A percentile compares a stretch with the other conserved stretches of the same genome.
These are phyloP conservation scores for Penelope pileata DNA, from an alignment of 2,113 vertebrate genomes.

Conservation along the genomic window DNA sequence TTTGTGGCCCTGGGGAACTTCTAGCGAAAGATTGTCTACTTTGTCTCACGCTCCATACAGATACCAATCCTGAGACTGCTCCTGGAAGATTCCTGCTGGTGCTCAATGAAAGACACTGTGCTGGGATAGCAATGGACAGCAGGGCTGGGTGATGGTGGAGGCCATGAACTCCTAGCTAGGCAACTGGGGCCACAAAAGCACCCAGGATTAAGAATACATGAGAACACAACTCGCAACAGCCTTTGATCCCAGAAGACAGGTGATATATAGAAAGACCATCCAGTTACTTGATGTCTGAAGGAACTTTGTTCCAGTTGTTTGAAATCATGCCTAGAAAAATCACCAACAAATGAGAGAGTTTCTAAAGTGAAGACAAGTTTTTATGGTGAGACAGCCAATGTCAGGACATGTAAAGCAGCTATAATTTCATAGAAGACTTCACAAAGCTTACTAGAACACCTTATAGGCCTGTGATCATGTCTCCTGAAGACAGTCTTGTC, in stretches of 20 bases:
- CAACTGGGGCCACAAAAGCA: background rate
- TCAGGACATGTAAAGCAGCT: background rate
- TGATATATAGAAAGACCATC: background rate
- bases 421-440: background rate
- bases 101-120: background rate
- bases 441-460: background rate
- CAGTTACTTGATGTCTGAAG: background rate
- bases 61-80: background rate
- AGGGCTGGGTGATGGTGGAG: background rate
- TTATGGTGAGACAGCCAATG: background rate
- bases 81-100: accelerated
- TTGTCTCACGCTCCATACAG: background rate
- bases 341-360: background rate
- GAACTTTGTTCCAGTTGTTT: background rate
- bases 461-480: background rate
- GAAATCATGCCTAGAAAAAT: background rate
- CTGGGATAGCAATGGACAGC: background rate
- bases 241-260: background rate
- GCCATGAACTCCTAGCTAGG: background rate
- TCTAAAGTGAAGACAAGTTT: background rate
- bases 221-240: background rate
- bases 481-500: background rate
- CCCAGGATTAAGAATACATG: background rate
- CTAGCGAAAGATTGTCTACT: background rate
- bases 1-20: background rate